A percentile compares a stretch with the other conserved stretches of the same genome.
These are phyloP conservation scores for Heliconius eleuchia DNA, from an alignment of 1,140 invertebrate genomes.

Conservation along the genomic window DNA sequence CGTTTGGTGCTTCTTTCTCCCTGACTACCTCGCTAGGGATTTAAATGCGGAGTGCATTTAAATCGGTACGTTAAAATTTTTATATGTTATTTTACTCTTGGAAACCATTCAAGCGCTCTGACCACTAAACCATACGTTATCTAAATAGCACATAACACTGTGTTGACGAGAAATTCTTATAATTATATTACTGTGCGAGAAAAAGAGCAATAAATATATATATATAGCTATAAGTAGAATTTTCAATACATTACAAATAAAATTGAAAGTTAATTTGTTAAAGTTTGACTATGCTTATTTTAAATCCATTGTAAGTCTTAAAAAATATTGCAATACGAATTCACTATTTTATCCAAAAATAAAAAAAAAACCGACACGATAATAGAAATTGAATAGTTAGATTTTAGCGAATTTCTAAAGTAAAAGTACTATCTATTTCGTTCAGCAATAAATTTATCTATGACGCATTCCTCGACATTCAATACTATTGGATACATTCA, in stretches of 20 bases:
- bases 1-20: too few species aligned
- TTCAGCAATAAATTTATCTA: conserved; percentile 26
- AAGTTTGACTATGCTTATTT: background rate
- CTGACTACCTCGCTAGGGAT: too few species aligned
- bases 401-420: conserved; percentile 33
- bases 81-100: too few species aligned
- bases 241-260: background rate
- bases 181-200: too few species aligned
- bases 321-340: conserved; percentile 6
- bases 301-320: background rate
- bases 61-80: too few species aligned
- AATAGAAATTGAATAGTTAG: conserved; percentile 17
- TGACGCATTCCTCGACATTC: conserved; percentile 19
- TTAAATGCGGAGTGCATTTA: too few species aligned
- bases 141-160: too few species aligned
- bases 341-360: background rate
- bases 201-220: too few species aligned
- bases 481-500: conserved; percentile 23
- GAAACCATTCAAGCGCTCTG: too few species aligned
- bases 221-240: background rate
- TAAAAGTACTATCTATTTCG: conserved; percentile 42
- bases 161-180: too few species aligned
- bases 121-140: too few species aligned
- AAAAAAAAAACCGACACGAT: background rate
- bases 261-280: background rate